Percentiles rank a stretch among this genome's conserved stretches.
These are phyloP conservation scores for Natator depressus DNA, from an alignment of 2,113 vertebrate genomes.

Conservation along the genomic window DNA sequence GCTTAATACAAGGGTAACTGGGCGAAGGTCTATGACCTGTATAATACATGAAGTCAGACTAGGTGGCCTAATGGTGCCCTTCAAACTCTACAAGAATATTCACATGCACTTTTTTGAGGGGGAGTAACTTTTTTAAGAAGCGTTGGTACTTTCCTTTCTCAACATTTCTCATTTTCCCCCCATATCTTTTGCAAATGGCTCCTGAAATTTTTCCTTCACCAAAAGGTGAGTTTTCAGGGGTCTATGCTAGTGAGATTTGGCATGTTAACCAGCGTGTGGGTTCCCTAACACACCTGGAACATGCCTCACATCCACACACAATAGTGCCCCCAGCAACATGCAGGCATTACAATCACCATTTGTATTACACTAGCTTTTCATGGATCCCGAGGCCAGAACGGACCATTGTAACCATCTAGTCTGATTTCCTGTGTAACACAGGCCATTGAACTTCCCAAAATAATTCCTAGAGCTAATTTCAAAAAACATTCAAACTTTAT, in stretches of 20 bases:
- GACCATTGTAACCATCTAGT: no score
- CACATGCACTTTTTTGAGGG: neutral
- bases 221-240: neutral
- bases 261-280: neutral
- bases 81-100: neutral
- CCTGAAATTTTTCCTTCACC: neutral
- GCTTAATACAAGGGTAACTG: neutral
- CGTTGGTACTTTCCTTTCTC: neutral
- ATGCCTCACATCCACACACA: neutral
- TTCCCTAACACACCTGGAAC: neutral
- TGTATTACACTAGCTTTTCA: neutral
- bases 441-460: no score
- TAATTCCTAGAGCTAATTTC: no score
- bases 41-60: neutral
- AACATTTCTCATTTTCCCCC: neutral
- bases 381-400: no score
- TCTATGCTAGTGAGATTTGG: neutral
- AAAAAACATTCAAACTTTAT: no score
- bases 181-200: neutral
- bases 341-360: neutral
- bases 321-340: neutral
- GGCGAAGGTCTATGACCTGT: neutral
- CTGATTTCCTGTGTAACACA: no score
- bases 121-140: conserved; percentile 16
- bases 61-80: neutral